Evolutionary conservation across 1,140 invertebrate species (phyloP).

Genomic region (Sitobion miscanthi): DNA sequence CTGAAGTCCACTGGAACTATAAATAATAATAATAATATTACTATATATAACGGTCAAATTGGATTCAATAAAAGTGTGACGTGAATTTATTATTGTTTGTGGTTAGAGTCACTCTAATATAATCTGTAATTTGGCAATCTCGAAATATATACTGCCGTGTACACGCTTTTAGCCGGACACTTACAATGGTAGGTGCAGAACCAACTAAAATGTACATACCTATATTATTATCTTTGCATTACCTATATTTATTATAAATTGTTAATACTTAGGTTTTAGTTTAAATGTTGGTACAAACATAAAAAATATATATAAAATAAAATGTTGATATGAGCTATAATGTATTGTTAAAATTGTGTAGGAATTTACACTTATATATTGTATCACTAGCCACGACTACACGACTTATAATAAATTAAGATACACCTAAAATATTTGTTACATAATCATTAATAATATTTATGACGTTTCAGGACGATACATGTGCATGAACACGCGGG

Average conservation of each 20-base stretch:
- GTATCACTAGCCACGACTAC: background rate
- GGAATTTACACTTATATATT: background rate
- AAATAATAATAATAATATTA: background rate
- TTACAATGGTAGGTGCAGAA: background rate
- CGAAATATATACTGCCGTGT: background rate
- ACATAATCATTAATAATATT: background rate
- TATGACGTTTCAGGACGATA: background rate
- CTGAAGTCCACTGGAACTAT: background rate
- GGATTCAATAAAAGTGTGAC: background rate
- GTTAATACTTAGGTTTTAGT: too few species aligned
- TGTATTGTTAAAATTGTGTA: background rate
- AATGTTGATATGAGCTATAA: too few species aligned
- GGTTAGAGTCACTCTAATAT: background rate
- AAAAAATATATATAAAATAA: too few species aligned
- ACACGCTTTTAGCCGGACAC: background rate
- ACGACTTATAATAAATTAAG: background rate
- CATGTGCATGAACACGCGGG: background rate
- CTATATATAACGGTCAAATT: background rate
- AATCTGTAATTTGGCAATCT: background rate
- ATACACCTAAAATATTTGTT: background rate
- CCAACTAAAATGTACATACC: too few species aligned
- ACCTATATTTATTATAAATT: too few species aligned
- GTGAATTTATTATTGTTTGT: background rate
- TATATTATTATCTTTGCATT: too few species aligned
- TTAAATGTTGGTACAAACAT: too few species aligned